Percentiles rank a stretch among this genome's conserved stretches.
Evolutionary conservation across 2,888 invertebrate species (phyloP).

Genomic region (Villa cingulata): DNA sequence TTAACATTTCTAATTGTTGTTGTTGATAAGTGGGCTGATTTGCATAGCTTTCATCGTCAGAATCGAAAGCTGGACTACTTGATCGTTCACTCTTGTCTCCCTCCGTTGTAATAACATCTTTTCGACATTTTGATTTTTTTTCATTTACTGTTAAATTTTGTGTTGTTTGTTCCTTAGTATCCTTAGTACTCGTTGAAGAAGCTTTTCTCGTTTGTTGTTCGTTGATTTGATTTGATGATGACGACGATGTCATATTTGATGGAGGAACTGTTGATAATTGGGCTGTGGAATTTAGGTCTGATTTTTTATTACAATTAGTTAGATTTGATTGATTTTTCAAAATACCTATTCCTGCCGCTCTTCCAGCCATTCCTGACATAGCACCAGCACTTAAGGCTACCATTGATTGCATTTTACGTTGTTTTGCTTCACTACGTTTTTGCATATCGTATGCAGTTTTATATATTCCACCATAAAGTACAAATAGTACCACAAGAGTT

Average conservation of each 20-base stretch:
- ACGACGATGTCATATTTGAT: conserved; percentile 20
- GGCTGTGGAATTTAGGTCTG: conserved; percentile 19
- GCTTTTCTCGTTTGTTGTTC: conserved; percentile 15
- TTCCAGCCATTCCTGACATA: conserved; percentile 80
- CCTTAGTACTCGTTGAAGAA: conserved; percentile 12
- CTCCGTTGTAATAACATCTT: conserved; percentile 32
- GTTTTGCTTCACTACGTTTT: conserved; percentile 91
- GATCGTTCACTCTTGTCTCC: conserved; percentile 68
- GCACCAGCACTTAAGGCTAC: conserved; percentile 80
- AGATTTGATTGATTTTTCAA: conserved; percentile 60
- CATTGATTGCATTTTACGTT: conserved; percentile 90
- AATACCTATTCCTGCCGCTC: conserved; percentile 73
- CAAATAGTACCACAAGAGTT: conserved; percentile 86
- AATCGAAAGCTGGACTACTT: conserved; percentile 87
- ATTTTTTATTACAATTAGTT: conserved; percentile 55
- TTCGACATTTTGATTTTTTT: conserved; percentile 39
- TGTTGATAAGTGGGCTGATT: conserved; percentile 33
- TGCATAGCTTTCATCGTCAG: conserved; percentile 76
- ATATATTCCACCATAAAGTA: conserved; percentile 93
- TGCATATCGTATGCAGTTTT: conserved; percentile 96
- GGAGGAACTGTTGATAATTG: conserved; percentile 18
- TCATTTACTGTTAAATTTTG: conserved; percentile 41
- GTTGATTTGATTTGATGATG: conserved; percentile 20
- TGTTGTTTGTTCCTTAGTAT: conserved; percentile 33
- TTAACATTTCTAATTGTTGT: conserved; percentile 25